Evolutionary conservation across 2,888 invertebrate genomes (phyloP), one percentile per base, ranked within the genome.

Genomic region (Diadegma fenestrale): DNA sequence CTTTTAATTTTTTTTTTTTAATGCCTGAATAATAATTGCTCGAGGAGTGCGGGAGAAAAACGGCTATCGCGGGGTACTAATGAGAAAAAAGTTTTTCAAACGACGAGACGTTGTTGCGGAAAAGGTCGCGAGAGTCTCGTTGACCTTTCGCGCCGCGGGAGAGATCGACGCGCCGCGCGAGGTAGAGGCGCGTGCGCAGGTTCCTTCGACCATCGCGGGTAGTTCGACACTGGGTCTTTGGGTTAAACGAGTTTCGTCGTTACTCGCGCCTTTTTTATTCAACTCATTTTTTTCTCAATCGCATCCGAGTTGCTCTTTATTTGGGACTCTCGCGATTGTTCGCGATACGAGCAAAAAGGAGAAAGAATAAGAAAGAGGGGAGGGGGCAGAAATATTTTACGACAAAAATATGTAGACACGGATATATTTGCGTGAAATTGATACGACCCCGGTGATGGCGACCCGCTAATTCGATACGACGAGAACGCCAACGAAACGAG

Each of bases 181-280:
- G 64, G 37, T 64, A 64, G 19, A 43, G 54, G 2, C 54, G 54
- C 54, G 54, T 54, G 54, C 54, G 54, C 54, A 54, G 54, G 54
- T 54, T 54, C 8, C 19, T 66, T 66, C 41, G 33, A 37, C 37
- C 17, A 26, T 54, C 66, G 54, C 66, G 54, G 68, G 41, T 77
- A 54, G 54, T 78, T 82, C 82, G 43, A 73, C 37, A 37, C 26
- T 58, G 48, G 58, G 68, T 80, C 80, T 64, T 45, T 64, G 76
- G 83, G 85, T 88, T 88, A 81, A 87, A 88, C 86, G 82, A 86
- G 86, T 87, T 86, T 68, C 80, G 76, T 85, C 85, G 71, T 87
- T 85, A 82, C 64, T 73, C 68, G 37, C 69, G 72, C 17, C 79
- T 82, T 51, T 80, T 79, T 58, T 58, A 8, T 37, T 0, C 10